Conservation (phyloP, 2,113 vertebrate genomes). For the Petromus typicus region DNA sequence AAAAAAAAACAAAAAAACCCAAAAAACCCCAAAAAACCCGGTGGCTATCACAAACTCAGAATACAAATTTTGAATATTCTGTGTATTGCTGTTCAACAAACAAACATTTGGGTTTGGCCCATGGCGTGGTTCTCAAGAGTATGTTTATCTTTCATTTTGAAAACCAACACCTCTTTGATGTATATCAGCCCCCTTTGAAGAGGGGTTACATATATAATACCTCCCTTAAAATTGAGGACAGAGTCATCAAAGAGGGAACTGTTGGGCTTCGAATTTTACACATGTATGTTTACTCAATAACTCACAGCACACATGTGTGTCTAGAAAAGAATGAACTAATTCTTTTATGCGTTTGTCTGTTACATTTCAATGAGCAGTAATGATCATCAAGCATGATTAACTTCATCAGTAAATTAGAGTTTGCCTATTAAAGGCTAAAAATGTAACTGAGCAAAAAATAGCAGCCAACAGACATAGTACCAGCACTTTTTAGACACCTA, state of each 20-base stretch:
- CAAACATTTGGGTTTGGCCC: slow-evolving; percentile 12
- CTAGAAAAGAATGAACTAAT: slow-evolving; percentile 4
- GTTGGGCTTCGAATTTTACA: not conserved
- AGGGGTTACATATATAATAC: not conserved
- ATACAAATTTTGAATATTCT: not conserved
- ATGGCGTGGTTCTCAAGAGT: not conserved
- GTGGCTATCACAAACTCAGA: not conserved
- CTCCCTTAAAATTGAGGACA: not conserved
- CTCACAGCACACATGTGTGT: not conserved
- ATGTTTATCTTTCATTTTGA: slow-evolving; percentile 42
- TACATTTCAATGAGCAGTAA: not conserved
- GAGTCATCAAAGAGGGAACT: not conserved
- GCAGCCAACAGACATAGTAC: not conserved
- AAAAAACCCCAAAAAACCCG: no score
- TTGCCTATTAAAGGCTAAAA: slow-evolving; percentile 45
- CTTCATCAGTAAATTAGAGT: not conserved
- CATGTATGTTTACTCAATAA: not conserved
- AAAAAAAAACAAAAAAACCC: no score
- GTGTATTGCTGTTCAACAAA: not conserved
- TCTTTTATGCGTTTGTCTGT: slow-evolving; percentile 2
- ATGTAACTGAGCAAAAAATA: slow-evolving; percentile 24
- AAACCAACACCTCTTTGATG: slow-evolving; percentile 37
- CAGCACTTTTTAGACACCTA: not conserved
- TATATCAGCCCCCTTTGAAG: not conserved
- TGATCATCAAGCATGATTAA: slow-evolving; percentile 4